Evolutionary conservation across 53 echinoderm and acorn worm species (phyloP), one percentile per base, ranked within the genome.

Genomic region (Arbacia lixula): DNA sequence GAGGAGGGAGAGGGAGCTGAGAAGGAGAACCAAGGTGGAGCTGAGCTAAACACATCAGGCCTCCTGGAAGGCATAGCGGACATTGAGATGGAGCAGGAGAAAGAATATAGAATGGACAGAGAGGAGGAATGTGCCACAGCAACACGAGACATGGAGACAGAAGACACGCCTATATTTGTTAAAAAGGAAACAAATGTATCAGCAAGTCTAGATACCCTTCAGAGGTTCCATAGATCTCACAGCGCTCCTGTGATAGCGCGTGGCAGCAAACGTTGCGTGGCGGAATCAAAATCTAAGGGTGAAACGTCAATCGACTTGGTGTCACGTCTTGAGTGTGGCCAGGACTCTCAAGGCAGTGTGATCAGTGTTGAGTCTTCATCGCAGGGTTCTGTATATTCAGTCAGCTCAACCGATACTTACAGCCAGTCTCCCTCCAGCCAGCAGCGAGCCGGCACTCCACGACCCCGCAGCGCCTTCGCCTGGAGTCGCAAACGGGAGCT

Each of bases 401-500:
- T 30, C 3, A 74, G 53, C 33, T 34, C 51, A 31, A 20, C 36
- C 2, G 77, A 77, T 39, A 36, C 77, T 12, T 81, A 50, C 46
- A 81, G 82, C 43, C 82, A 81, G 21, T 81, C 82, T 19, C 58
- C 78, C 1, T 81, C 82, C 19, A 63, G 63, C 3, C 39, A 49
- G 31, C 82, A 81, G 64, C 62, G 82, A 22, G 46, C 39, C 17
- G 64, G 82, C 41, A 81, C 82, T 28, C 82, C 82, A 28, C 49
- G 82, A 14, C 82, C 82, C 8, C 29, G 26, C 16, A 34, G 82
- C 42, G 82, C 82, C 32, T 81, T 81, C 64, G 62, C 82, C 0
- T 81, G 82, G 82, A 81, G 82, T 33, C 33, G 49, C 46, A 81
- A 81, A 33, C 27, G 29, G 43, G 82, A 81, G 64, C 62, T 81